Evolutionary conservation across 1,140 invertebrate genomes (phyloP).

Genomic region (Battus philenor): DNA sequence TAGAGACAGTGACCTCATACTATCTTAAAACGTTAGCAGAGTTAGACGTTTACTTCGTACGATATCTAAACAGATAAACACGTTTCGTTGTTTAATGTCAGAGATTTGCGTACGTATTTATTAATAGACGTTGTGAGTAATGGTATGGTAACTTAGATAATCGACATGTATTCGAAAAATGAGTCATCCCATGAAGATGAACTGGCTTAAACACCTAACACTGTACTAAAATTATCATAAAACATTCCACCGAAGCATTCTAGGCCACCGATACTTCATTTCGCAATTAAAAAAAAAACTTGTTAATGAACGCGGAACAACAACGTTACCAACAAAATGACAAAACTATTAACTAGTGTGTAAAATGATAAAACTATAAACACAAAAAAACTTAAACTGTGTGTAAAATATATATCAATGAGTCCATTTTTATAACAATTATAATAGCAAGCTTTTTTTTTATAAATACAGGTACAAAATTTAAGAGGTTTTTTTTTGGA

Average conservation of each 20-base stretch:
- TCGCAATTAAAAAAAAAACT: background rate
- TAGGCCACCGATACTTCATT: background rate
- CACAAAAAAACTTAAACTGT: too few species aligned
- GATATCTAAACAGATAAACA: constrained; percentile 1
- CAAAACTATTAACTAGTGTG: too few species aligned
- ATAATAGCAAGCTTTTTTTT: too few species aligned
- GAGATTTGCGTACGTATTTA: constrained; percentile 3
- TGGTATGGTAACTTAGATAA: constrained; percentile 2
- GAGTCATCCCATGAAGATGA: constrained; percentile 1
- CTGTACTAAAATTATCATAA: constrained; percentile 7
- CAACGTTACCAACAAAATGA: too few species aligned
- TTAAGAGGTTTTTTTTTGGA: too few species aligned
- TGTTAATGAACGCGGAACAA: constrained; percentile 10
- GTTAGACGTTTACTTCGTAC: background rate
- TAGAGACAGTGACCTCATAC: constrained; percentile 11
- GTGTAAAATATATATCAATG: too few species aligned
- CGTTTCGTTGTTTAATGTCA: background rate
- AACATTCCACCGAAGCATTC: constrained; percentile 6
- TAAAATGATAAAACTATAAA: too few species aligned
- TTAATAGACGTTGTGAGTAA: constrained; percentile 6
- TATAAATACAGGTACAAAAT: too few species aligned
- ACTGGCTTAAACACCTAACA: background rate
- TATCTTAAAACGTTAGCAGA: background rate
- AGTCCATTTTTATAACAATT: too few species aligned
- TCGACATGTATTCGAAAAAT: constrained; percentile 1